Evolutionary conservation across 1,140 invertebrate species (phyloP), one percentile per base, ranked within the genome.

Genomic region (Asbolus verrucosus): DNA sequence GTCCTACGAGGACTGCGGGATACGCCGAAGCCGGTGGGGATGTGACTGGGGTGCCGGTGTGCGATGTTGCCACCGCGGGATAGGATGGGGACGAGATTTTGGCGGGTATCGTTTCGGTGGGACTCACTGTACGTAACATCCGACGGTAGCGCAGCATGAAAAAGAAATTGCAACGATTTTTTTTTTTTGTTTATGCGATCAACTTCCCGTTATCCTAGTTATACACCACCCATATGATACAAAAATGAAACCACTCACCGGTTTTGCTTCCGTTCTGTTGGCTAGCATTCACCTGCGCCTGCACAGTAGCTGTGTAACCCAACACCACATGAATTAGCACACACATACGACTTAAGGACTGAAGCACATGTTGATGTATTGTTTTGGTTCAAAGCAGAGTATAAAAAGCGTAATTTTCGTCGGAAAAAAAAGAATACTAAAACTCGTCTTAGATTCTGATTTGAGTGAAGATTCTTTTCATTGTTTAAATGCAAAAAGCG

Each of bases 1-100:
- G 76, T 27, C 82, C 82, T 31, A 84, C 80, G 72, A 85, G 81
- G 19, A 84, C 80, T 8, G 84, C 81, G 16, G 84, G 84, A 18
- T 84, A 84, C 11, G 84, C 78, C 16, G 84, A 81, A 36, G 81
- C 80, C 9, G 87, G 86, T 8, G 87, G 85, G 6, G 87, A 85
- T 15, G 84, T 85, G 74, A 87, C 82, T 74, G 86, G 80, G 43
- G 85, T 83, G 72, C 84, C 83, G 61, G n/a, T n/a, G n/a, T n/a
- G n/a, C n/a, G 80, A 39, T 59, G 82, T 73, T 70, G 83, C 83
- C 18, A 84, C 81, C 80, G 78, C 70, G 76, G 78, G 70, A 77
- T 50, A 80, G 73, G 78, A 75, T 66, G 75, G 67, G 75, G 80
- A 67, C 75, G 73, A 70, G 8, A 73, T 68, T 65, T 70, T 75